These are phyloP conservation scores for Pampusana beccarii DNA, from an alignment of 2,113 vertebrate genomes.

Conservation along the genomic window DNA sequence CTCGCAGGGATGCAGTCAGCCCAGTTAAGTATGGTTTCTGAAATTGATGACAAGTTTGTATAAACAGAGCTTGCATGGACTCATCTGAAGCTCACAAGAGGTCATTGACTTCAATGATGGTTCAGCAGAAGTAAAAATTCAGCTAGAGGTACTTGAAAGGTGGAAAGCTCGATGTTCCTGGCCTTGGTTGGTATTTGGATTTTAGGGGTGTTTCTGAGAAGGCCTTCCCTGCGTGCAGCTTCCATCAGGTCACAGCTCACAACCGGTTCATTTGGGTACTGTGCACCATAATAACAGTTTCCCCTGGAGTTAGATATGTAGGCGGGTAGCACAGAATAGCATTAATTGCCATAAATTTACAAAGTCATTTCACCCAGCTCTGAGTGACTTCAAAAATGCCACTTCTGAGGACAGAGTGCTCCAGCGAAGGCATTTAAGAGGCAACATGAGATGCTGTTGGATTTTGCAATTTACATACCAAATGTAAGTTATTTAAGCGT, in stretches of 20 bases:
- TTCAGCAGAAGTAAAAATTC: background rate
- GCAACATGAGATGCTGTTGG: background rate
- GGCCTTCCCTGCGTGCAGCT: background rate
- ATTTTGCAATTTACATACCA: background rate
- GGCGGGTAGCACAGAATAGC: background rate
- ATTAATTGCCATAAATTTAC: background rate
- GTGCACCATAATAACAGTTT: background rate
- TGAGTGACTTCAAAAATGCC: no score
- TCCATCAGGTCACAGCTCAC: background rate
- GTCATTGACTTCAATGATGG: background rate
- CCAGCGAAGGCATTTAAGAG: background rate
- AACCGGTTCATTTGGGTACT: accelerated
- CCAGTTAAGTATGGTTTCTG: background rate
- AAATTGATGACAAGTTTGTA: constrained; percentile 12
- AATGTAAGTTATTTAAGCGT: background rate
- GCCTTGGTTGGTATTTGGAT: accelerated
- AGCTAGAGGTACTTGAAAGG: background rate
- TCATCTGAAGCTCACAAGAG: background rate
- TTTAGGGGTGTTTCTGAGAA: background rate
- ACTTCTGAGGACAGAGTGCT: background rate
- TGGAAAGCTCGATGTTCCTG: background rate
- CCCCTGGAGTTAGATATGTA: background rate
- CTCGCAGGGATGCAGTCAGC: background rate
- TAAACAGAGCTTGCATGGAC: background rate
- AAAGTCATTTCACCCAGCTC: background rate